Evolutionary conservation across 2,113 vertebrate species (phyloP).

Genomic region (Jacana jacana): DNA sequence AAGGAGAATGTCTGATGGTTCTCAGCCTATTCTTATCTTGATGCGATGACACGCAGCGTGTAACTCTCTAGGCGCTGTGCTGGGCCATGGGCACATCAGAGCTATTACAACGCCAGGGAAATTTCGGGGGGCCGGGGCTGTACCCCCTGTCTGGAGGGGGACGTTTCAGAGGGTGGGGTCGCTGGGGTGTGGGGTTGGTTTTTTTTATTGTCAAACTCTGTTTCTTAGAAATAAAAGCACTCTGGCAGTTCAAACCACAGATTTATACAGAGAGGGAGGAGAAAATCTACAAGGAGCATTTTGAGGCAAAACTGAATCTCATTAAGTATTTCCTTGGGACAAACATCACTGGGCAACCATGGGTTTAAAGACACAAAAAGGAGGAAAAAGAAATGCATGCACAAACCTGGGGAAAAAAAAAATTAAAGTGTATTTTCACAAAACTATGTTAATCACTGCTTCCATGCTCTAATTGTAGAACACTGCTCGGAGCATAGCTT

Average conservation of each 20-base stretch:
- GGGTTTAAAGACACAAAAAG: background rate
- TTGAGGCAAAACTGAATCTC: background rate
- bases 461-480: constrained; percentile 31
- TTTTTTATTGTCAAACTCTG: background rate
- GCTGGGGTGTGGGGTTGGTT: background rate
- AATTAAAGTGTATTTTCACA: constrained; percentile 10
- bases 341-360: background rate
- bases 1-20: constrained; percentile 29
- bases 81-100: background rate
- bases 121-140: background rate
- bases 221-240: background rate
- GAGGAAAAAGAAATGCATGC: background rate
- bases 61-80: background rate
- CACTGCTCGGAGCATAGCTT: constrained; percentile 50
- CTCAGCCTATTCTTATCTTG: constrained; percentile 39
- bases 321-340: background rate
- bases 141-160: background rate
- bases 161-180: background rate
- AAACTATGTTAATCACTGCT: background rate
- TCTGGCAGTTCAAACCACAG: background rate
- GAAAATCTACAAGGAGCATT: background rate
- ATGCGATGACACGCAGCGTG: background rate
- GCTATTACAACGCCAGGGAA: background rate
- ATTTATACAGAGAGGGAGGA: background rate
- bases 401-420: background rate